Evolutionary conservation across 2,888 invertebrate species (phyloP), one percentile per base, ranked within the genome.

Genomic region (Meta bourneti): DNA sequence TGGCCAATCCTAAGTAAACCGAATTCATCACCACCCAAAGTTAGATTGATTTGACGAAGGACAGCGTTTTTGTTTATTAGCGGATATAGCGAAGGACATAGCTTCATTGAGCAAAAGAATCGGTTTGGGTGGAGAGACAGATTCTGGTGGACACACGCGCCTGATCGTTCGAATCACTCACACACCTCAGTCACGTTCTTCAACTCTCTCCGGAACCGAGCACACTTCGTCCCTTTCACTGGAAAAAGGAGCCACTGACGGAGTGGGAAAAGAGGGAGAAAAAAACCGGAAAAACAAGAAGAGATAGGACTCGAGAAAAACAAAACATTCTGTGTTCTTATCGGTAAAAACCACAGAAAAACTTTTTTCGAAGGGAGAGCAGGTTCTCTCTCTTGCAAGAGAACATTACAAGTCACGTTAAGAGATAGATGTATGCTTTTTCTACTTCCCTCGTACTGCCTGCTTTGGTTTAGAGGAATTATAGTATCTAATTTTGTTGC

Each of bases 331-430:
- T 61, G 84, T 75, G 61, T 16, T 54, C 84, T 20, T 84, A 75
- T 75, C 74, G 16, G 84, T 75, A 84, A 84, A 84, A 84, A 84
- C 84, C 84, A 75, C 84, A 54, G 9, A 54, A 20, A 61, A 61
- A 74, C 34, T 54, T 84, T 84, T 84, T 74, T 83, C 72, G 19
- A 13, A 20, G 34, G 34, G 34, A 34, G 34, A 4, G 34, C 34
- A 34, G 7, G 20, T 72, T 74, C 34, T 75, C 13, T 72, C 69
- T 75, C 16, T 78, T 78, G n/a, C n/a, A 9, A 20, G n/a, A 7
- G 61, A 75, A 75, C 84, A 34, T 84, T 84, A 84, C 61, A 19
- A 84, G 84, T 84, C 84, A 84, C 84, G 84, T 75, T 84, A 75
- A 8, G 51, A 75, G 48, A n/a, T 34, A 34, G n/a, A 61, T 8